phyloP scores from a whole-genome alignment of 2,888 invertebrate genomes.

The Sminthurinus aureus region DNA sequence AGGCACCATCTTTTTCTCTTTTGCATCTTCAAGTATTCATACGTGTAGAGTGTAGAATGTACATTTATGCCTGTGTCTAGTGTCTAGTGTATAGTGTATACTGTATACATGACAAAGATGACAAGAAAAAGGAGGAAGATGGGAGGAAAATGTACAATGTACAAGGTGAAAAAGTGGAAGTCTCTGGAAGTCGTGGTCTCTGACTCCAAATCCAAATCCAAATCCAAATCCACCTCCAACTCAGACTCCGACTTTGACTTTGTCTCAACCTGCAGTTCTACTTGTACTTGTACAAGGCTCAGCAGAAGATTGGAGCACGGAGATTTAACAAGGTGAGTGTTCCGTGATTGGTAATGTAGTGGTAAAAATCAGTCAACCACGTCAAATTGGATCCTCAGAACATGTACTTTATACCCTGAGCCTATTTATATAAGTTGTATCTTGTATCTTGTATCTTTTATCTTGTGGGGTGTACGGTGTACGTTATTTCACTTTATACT shows the following conservation, averaged over 20 bases:
- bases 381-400: constrained; percentile 10
- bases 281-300: neutral
- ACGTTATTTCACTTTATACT: too few species aligned
- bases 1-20: too few species aligned
- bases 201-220: neutral
- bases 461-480: neutral
- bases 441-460: neutral
- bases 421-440: neutral
- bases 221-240: too few species aligned
- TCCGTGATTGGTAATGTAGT: neutral
- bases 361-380: neutral
- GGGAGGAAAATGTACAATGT: neutral
- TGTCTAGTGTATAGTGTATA: neutral
- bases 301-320: neutral
- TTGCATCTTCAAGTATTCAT: neutral
- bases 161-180: neutral
- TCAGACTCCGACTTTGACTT: too few species aligned
- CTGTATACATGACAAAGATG: neutral
- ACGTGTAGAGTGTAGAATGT: neutral
- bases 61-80: neutral
- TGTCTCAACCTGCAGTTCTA: neutral
- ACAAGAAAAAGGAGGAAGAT: neutral
- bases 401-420: neutral
- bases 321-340: neutral
- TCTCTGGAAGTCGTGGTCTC: neutral